Evolutionary conservation across 2,888 invertebrate genomes (phyloP).

Genomic region (Apoderus coryli): DNA sequence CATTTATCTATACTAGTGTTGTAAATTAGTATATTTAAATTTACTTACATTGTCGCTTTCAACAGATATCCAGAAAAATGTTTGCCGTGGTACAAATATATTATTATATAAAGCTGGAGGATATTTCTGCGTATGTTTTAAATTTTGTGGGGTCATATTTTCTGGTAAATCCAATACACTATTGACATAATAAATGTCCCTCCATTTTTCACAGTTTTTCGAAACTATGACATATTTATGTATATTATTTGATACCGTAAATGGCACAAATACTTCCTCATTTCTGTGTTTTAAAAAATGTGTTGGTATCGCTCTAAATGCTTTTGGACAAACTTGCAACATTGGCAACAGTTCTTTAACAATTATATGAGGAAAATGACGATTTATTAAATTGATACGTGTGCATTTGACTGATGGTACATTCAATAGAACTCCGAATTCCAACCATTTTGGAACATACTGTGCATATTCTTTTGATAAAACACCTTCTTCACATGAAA

Average conservation of each 20-base stretch:
- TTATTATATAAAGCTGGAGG: constrained; percentile 29
- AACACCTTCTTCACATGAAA: constrained; percentile 28
- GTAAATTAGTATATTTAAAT: constrained; percentile 5
- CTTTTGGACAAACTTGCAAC: constrained; percentile 34
- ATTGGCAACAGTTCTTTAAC: constrained; percentile 38
- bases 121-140: constrained; percentile 36
- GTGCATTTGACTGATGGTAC: constrained; percentile 45
- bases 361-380: constrained; percentile 33
- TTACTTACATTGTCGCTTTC: constrained; percentile 39
- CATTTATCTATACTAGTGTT: constrained; percentile 4
- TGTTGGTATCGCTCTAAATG: constrained; percentile 32
- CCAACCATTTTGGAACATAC: constrained; percentile 42
- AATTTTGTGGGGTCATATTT: constrained; percentile 22
- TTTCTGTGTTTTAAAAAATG: constrained; percentile 26
- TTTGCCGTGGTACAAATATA: constrained; percentile 46
- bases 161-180: constrained; percentile 36
- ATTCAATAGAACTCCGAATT: constrained; percentile 39
- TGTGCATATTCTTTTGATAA: constrained; percentile 39
- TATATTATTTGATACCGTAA: constrained; percentile 29
- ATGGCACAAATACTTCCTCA: constrained; percentile 31
- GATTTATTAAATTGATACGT: constrained; percentile 32
- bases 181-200: too few species aligned
- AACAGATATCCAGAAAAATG: constrained; percentile 43
- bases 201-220: constrained; percentile 37
- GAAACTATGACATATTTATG: constrained; percentile 42